These are phyloP conservation scores for Calameuta pallipes DNA, from an alignment of 2,888 invertebrate species.

Conservation along the genomic window DNA sequence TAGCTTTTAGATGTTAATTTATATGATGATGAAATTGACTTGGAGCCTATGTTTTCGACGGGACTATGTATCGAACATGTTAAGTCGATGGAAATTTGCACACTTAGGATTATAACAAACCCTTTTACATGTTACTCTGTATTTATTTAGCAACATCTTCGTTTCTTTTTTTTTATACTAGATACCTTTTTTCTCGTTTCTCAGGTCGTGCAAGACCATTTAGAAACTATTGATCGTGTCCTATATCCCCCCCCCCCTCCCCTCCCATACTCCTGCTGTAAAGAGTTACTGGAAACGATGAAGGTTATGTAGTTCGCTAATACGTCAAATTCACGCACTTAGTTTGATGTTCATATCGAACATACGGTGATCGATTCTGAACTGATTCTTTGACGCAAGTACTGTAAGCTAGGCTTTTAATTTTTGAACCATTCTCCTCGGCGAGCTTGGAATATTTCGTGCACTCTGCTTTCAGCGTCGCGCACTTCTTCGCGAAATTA, in stretches of 20 bases:
- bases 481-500: not conserved
- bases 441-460: not conserved
- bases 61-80: not conserved
- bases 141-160: conserved; percentile 3
- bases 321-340: not conserved
- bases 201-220: not conserved
- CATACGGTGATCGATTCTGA: not conserved
- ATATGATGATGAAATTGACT: conserved; percentile 10
- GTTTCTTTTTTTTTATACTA: not conserved
- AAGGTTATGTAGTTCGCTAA: not conserved
- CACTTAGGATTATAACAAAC: not conserved
- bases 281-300: not conserved
- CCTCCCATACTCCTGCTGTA: not conserved
- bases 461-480: not conserved
- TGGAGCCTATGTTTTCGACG: not conserved
- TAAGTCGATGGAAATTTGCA: not conserved
- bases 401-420: not conserved
- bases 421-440: not conserved
- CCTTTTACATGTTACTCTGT: not conserved
- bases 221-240: not conserved
- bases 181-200: not conserved
- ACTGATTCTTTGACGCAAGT: not conserved
- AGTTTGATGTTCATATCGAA: not conserved
- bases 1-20: conserved; percentile 27
- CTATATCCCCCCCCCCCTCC: not conserved